These are phyloP conservation scores for Cherax quadricarinatus DNA, from an alignment of 1,140 invertebrate species.

Conservation along the genomic window DNA sequence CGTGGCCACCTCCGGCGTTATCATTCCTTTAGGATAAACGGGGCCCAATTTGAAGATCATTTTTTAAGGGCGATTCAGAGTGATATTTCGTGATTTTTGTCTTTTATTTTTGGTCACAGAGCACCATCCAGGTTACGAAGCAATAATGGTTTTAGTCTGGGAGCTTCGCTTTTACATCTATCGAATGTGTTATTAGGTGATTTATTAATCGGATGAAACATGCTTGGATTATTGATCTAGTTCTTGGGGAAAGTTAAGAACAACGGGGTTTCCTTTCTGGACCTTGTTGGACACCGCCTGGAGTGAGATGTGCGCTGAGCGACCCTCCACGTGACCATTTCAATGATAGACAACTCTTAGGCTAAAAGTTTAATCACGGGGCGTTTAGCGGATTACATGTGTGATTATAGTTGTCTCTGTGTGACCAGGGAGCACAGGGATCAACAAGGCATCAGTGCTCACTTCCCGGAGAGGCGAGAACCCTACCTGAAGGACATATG, in stretches of 20 bases:
- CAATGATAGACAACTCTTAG: conserved; percentile 60
- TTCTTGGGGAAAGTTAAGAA: not conserved
- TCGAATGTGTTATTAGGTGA: not conserved
- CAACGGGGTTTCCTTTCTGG: conserved; percentile 32
- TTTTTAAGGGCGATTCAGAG: conserved; percentile 4
- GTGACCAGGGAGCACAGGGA: conserved; percentile 46
- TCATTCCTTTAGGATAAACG: conserved; percentile 42
- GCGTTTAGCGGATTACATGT: conserved; percentile 68
- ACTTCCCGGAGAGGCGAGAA: conserved; percentile 28
- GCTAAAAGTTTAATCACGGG: conserved; percentile 63
- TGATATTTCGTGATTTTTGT: conserved; percentile 37
- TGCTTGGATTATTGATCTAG: not conserved
- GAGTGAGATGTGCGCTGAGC: conserved; percentile 40
- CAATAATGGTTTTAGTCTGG: not conserved
- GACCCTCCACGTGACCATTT: conserved; percentile 31
- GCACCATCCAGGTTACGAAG: not conserved
- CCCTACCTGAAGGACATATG: not conserved
- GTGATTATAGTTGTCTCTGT: conserved; percentile 70
- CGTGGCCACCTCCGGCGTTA: conserved; percentile 8
- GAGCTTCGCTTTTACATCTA: not conserved
- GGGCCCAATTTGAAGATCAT: conserved; percentile 53
- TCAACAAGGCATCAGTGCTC: not conserved
- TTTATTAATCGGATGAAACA: not conserved
- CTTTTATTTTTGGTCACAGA: not conserved
- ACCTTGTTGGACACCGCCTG: not conserved